phyloP scores from a whole-genome alignment of 2,113 vertebrate genomes.

The Pogonocichla stellata region DNA sequence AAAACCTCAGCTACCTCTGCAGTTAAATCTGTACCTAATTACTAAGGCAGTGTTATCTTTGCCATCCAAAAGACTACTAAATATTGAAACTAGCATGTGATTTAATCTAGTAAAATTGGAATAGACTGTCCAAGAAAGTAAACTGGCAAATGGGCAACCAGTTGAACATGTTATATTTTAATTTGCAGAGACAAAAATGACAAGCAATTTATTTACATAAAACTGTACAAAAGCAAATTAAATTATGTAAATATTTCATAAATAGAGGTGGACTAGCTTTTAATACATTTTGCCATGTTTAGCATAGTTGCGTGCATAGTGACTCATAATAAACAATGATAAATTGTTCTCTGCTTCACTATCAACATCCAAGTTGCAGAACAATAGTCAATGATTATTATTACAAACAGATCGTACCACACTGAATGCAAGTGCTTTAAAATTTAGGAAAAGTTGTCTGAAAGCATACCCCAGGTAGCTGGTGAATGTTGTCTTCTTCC shows the following conservation, averaged over 20 bases:
- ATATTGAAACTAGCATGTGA: neutral
- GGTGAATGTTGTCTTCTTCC: slow-evolving; percentile 51
- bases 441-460: slow-evolving; percentile 78
- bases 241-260: slow-evolving; percentile 99
- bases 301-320: slow-evolving; percentile 99
- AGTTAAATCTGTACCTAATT: neutral
- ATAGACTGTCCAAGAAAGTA: slow-evolving; percentile 58
- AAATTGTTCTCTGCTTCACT: slow-evolving; percentile 96
- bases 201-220: slow-evolving; percentile 99
- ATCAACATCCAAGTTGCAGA: slow-evolving; percentile 99
- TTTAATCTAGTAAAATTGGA: slow-evolving; percentile 22
- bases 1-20: neutral
- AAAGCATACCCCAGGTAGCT: slow-evolving; percentile 83
- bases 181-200: slow-evolving; percentile 99
- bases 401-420: slow-evolving; percentile 91
- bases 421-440: slow-evolving; percentile 90
- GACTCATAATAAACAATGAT: slow-evolving; percentile 99
- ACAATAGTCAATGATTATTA: slow-evolving; percentile 98
- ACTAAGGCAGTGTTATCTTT: neutral
- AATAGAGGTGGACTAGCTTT: slow-evolving; percentile 99
- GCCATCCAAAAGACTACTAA: neutral
- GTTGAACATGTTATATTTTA: slow-evolving; percentile 99
- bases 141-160: slow-evolving; percentile 65
- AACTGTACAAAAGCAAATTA: slow-evolving; percentile 99
- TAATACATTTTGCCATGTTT: slow-evolving; percentile 99